A percentile compares a stretch with the other conserved stretches of the same genome.
phyloP scores from a whole-genome alignment of 30 jellyfish, hydroid and myxozoan species.

The Pseudorhiza aurosa region DNA sequence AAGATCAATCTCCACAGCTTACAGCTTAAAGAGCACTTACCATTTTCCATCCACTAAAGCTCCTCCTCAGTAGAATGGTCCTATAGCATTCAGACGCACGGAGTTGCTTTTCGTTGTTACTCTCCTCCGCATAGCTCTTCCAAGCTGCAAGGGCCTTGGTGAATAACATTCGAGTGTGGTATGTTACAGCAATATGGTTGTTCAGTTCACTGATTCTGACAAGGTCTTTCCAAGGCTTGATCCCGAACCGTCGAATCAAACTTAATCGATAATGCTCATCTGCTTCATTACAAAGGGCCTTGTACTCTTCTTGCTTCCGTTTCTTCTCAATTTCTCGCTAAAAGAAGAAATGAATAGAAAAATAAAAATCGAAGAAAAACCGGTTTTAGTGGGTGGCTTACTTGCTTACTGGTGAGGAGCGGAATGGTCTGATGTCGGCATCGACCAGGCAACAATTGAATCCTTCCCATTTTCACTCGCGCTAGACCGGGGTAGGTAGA shows the following conservation, averaged over 20 bases:
- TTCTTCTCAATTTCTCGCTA: constrained; percentile 82
- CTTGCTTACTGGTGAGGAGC: too few relatives aligned
- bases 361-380: too few relatives aligned
- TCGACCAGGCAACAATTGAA: too few relatives aligned
- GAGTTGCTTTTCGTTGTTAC: constrained; percentile 9
- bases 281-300: constrained; percentile 51
- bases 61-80: constrained; percentile 54
- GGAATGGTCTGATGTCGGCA: too few relatives aligned
- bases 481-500: too few relatives aligned
- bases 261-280: constrained; percentile 39
- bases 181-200: constrained; percentile 60
- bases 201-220: constrained; percentile 49
- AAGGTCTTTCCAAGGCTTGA: constrained; percentile 84
- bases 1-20: too few relatives aligned
- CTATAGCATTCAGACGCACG: constrained; percentile 62
- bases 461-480: too few relatives aligned
- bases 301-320: constrained; percentile 51
- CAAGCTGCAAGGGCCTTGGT: constrained; percentile 46
- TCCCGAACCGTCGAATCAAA: constrained; percentile 63
- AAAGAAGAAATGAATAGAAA: too few relatives aligned
- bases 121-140: constrained; percentile 50
- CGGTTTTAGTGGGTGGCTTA: too few relatives aligned
- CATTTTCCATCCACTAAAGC: constrained; percentile 70
- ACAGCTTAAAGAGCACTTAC: too few relatives aligned
- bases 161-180: constrained; percentile 23